These are phyloP conservation scores for Lasioglossum calceatum DNA, from an alignment of 2,888 invertebrate genomes.

Conservation along the genomic window DNA sequence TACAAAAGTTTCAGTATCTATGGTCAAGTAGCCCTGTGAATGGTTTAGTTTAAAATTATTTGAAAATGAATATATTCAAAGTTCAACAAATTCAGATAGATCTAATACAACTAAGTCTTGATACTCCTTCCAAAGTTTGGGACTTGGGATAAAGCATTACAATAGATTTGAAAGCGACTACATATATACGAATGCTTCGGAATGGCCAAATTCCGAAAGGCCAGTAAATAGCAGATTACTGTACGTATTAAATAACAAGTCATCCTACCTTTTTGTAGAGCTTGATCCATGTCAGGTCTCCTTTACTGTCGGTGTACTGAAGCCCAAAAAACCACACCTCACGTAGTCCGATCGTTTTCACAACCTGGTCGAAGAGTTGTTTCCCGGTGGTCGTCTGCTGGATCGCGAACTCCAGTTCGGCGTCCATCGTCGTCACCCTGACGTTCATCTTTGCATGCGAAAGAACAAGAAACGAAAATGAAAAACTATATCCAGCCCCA, in stretches of 20 bases:
- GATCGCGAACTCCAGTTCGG: constrained; percentile 99
- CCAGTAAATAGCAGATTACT: neutral
- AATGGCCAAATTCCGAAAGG: neutral
- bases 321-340: constrained; percentile 99
- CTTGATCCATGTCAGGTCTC: constrained; percentile 99
- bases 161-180: constrained; percentile 33
- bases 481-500: constrained; percentile 25
- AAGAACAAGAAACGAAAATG: constrained; percentile 51
- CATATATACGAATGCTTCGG: neutral
- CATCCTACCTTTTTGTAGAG: constrained; percentile 98
- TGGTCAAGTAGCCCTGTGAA: neutral
- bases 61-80: neutral
- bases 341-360: constrained; percentile 99
- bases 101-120: neutral
- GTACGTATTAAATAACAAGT: constrained; percentile 30
- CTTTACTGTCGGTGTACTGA: constrained; percentile 99
- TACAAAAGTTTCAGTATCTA: neutral
- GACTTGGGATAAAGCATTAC: constrained; percentile 2
- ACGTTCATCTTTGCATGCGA: constrained; percentile 95
- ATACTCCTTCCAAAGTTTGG: neutral
- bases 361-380: constrained; percentile 99
- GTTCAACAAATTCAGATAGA: neutral
- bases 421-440: constrained; percentile 99
- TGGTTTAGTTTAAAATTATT: neutral
- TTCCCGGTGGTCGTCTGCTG: constrained; percentile 99